phyloP scores from a whole-genome alignment of 2,797 vertebrate species.

The Vultur gryphus region DNA sequence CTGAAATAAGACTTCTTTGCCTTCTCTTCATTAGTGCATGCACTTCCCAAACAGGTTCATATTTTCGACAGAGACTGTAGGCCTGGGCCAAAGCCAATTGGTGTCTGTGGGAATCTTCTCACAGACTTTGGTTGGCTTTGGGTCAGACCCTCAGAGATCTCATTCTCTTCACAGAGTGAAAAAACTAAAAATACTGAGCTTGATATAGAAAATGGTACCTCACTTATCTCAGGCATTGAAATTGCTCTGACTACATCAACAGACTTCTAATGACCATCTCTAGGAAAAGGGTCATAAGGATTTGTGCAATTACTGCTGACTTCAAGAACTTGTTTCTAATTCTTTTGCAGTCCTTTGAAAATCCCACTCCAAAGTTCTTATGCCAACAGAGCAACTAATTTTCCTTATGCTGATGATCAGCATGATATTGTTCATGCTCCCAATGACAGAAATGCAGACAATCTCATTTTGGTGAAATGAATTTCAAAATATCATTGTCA shows the following conservation, averaged over 20 bases:
- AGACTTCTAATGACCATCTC: neutral
- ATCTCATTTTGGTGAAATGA: neutral
- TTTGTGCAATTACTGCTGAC: neutral
- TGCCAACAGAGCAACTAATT: neutral
- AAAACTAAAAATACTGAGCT: neutral
- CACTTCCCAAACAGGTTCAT: neutral
- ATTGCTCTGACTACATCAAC: neutral
- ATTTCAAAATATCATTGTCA: neutral
- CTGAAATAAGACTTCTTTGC: neutral
- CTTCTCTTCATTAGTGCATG: neutral
- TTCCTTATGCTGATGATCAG: neutral
- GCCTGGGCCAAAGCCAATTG: neutral
- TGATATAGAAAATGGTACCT: neutral
- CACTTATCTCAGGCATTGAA: neutral
- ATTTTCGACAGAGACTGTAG: neutral
- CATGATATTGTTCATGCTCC: neutral
- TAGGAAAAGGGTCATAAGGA: neutral
- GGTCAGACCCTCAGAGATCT: neutral
- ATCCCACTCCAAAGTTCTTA: neutral
- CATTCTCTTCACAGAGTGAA: neutral
- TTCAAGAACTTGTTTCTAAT: neutral
- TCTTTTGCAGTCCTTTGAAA: neutral
- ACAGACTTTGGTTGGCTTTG: neutral
- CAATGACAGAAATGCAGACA: neutral
- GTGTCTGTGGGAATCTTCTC: neutral